Evolutionary conservation across 2,113 vertebrate genomes (phyloP), one percentile per base, ranked within the genome.

Genomic region (Lontra canadensis): DNA sequence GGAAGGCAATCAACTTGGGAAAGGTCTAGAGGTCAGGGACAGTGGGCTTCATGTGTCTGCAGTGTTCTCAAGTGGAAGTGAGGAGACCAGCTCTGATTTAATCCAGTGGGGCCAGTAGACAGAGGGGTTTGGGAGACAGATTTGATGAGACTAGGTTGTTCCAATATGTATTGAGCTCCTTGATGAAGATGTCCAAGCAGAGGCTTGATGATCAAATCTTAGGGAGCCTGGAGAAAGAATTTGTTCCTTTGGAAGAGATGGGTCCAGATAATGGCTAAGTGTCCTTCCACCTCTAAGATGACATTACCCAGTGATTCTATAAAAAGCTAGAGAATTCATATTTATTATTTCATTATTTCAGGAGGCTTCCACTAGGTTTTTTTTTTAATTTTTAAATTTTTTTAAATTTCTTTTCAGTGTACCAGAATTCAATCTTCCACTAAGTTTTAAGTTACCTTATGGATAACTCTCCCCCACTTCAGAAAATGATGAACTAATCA

Each of bases 341-440:
- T 49, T 63, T 88, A 90, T 59, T 85, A 95, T 92, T 88, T 90
- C 55, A 90, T 79, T 67, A 96, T 85, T 87, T 96, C 49, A 90
- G 39, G 18, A 88, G 44, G 52, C 23, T 85, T 93, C 55, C 36
- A 69, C 89, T 96, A 90, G 36, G 11, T 92, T 87, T 55, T 55
- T 6, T 55, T 55, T 52, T 52, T 18, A 18, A 55, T 52, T 52
- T 52, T 52, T 52, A 5, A 17, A 17, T 17, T 52, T 52, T 55
- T 18, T 6, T 6, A 55, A 52, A 55, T 55, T 55, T 55, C 52
- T 55, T 55, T 55, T 18, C 52, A 18, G 52, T 55, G 52, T 55
- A 55, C 52, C 52, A 55, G 52, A 55, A 55, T 55, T 55, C 52
- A 55, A 18, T 55, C 23, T 85, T 93, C 55, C 36, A 69, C 86